Conservation (phyloP, 2,888 invertebrate genomes). For the Oscheius sp. region DNA sequence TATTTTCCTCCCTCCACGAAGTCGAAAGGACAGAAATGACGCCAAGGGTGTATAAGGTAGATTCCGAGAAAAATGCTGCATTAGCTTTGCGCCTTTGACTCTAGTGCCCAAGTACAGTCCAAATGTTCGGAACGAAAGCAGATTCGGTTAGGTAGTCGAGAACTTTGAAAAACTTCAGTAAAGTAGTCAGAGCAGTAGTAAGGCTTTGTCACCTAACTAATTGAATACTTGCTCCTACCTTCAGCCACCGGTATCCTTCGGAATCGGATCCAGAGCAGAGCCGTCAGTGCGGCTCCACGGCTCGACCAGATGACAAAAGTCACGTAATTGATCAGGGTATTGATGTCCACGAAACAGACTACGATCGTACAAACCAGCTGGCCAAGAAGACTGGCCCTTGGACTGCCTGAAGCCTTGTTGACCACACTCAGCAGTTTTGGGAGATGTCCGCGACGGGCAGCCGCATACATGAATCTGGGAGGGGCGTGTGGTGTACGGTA, state of each 20-base stretch:
- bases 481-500: neutral
- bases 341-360: conserved; percentile 56
- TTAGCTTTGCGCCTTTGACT: too few relatives aligned
- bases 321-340: conserved; percentile 61
- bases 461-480: conserved; percentile 58
- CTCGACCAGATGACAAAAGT: conserved; percentile 60
- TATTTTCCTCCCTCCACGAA: too few relatives aligned
- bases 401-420: conserved; percentile 49
- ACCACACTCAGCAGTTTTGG: conserved; percentile 58
- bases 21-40: too few relatives aligned
- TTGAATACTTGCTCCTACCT: conserved; percentile 5
- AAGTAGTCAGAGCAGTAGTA: too few relatives aligned
- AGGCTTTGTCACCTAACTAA: too few relatives aligned
- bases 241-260: conserved; percentile 51
- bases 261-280: conserved; percentile 57
- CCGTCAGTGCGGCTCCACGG: conserved; percentile 50
- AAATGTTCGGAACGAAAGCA: too few relatives aligned
- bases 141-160: too few relatives aligned
- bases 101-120: too few relatives aligned
- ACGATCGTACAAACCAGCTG: conserved; percentile 52
- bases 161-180: too few relatives aligned
- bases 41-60: too few relatives aligned
- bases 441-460: conserved; percentile 59
- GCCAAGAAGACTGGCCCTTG: conserved; percentile 59
- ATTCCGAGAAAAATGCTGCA: too few relatives aligned